Evolutionary conservation across 2,888 invertebrate species (phyloP).

Genomic region (Eucriotettix oculatus): DNA sequence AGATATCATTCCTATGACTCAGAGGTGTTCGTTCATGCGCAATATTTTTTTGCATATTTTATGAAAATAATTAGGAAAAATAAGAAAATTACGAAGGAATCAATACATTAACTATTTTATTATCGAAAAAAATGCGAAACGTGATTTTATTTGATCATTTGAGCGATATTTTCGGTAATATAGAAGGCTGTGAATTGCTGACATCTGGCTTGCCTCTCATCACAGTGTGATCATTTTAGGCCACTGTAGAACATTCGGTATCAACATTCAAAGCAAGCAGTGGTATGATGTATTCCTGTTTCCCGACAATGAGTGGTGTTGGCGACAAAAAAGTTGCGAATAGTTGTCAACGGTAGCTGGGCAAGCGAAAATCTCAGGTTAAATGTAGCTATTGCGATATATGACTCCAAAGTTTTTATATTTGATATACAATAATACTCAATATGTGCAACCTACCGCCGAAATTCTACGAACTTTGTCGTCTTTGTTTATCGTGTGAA

Average conservation of each 20-base stretch:
- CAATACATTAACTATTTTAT: background rate
- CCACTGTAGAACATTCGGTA: conserved; percentile 2
- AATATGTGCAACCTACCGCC: conserved; percentile 84
- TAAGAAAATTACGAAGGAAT: background rate
- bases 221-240: background rate
- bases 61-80: background rate
- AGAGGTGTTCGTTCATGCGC: background rate
- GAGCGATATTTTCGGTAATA: background rate
- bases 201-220: background rate
- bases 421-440: conserved; percentile 25
- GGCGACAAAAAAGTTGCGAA: conserved; percentile 15
- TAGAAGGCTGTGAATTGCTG: background rate
- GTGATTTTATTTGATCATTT: background rate
- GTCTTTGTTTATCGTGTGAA: conserved; percentile 72
- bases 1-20: background rate
- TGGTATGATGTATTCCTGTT: conserved; percentile 11
- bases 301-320: conserved; percentile 15
- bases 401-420: conserved; percentile 9
- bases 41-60: background rate
- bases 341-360: conserved; percentile 14
- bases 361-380: conserved; percentile 11
- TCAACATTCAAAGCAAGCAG: conserved; percentile 4
- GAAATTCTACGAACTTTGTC: conserved; percentile 86
- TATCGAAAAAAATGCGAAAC: background rate
- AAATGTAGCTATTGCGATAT: conserved; percentile 22